Base-by-base conservation (phyloP, 2,888 invertebrate species). In the Anthophora plumipes region DNA sequence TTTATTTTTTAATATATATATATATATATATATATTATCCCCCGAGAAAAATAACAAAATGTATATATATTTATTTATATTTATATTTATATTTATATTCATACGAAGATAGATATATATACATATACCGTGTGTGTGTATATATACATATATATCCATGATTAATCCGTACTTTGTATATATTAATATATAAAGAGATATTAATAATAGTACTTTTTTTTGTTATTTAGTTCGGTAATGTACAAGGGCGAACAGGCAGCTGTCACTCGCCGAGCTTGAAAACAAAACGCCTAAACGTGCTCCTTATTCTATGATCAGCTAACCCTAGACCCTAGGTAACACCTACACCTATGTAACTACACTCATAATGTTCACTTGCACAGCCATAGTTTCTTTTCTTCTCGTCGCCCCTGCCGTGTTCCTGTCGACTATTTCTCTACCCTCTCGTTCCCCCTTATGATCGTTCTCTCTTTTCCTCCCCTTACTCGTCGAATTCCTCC, bases 361-460 rank as follows among this genome's bases (percentile, higher is more conserved):
- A 91, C 90, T 91, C 92, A 90, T 92, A 92, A 92, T 92, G 90
- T 92, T 92, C 91, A 91, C 92, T 91, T 92, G 92, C 92, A 92
- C 92, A 92, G 92, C 92, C 92, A 92, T 92, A 91, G 92, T 92
- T 91, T 90, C 90, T 90, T 91, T 90, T 54, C 80, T 74, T 80
- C 60, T 70, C 88, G 88, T 85, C 85, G 84, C 84, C 85, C 84
- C 73, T 85, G 85, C 77, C 75, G 67, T 66, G 14, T 64, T 63
- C 50, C 69, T 68, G 3, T 79, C 76, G 60, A 74, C 80, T 67
- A 39, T 72, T 31, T 37, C 68, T 57, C 31, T 31, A 31, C 31
- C 31, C 31, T 31, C 31, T 31, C 31, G 31, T 31, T 31, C 31
- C 1, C 31, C 31, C 31, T 31, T 31, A 31, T 31, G 31, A 4